These are phyloP conservation scores for Epinotia brunnichana DNA, from an alignment of 2,888 invertebrate genomes.

Conservation along the genomic window DNA sequence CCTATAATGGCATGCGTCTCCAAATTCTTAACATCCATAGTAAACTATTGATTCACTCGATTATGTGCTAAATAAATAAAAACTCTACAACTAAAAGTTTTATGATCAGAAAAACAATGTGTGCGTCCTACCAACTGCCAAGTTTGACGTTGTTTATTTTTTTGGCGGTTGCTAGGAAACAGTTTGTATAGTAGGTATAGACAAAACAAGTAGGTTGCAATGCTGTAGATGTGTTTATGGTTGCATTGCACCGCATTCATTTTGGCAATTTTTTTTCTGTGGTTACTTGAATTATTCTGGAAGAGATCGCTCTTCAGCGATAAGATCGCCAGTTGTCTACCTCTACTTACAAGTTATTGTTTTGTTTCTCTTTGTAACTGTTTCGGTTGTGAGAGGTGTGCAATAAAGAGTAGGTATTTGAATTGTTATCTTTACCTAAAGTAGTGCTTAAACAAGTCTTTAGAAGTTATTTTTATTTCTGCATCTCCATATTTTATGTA, in stretches of 20 bases:
- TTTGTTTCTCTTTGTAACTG: too few relatives aligned
- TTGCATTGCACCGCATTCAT: not conserved
- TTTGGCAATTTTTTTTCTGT: too few relatives aligned
- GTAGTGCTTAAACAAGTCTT: too few relatives aligned
- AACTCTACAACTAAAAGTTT: conserved; percentile 34
- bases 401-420: too few relatives aligned
- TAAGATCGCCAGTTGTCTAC: too few relatives aligned
- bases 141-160: conserved; percentile 34
- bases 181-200: conserved; percentile 11
- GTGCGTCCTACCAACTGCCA: conserved; percentile 20
- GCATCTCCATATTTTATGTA: too few relatives aligned
- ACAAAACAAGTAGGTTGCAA: conserved; percentile 1
- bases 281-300: too few relatives aligned
- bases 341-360: too few relatives aligned
- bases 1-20: conserved; percentile 89
- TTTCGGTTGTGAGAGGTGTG: too few relatives aligned
- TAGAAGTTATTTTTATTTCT: too few relatives aligned
- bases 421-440: too few relatives aligned
- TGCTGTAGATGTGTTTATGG: not conserved
- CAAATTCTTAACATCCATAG: conserved; percentile 84
- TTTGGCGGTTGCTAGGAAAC: conserved; percentile 52
- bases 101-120: conserved; percentile 22
- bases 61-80: conserved; percentile 45
- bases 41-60: conserved; percentile 45
- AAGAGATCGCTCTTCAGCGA: too few relatives aligned